A percentile compares a stretch with the other conserved stretches of the same genome.
Evolutionary conservation across 2,888 invertebrate genomes (phyloP).

Genomic region (Hymenopus coronatus): DNA sequence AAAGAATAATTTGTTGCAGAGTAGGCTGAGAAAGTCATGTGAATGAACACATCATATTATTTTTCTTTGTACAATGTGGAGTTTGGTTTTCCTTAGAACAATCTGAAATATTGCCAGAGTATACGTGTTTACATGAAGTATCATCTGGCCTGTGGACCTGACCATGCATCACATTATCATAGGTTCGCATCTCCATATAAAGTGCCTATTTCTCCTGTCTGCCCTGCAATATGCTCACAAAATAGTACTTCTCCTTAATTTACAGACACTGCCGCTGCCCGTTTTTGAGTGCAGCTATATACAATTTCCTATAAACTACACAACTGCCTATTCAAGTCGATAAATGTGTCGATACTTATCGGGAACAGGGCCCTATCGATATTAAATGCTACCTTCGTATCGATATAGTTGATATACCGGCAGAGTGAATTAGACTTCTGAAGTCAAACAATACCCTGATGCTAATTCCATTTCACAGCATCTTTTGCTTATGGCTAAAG

Average conservation of each 20-base stretch:
- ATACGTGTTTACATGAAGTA: not conserved
- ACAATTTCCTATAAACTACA: not conserved
- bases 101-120: not conserved
- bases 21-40: too few relatives aligned
- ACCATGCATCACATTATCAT: not conserved
- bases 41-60: too few relatives aligned
- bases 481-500: too few relatives aligned
- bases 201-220: not conserved
- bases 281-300: not conserved
- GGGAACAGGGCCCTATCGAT: too few relatives aligned
- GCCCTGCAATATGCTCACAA: not conserved
- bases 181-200: not conserved
- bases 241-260: not conserved
- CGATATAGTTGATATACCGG: too few relatives aligned
- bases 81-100: not conserved
- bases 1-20: too few relatives aligned
- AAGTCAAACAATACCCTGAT: too few relatives aligned
- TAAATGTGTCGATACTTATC: too few relatives aligned
- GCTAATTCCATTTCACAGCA: too few relatives aligned
- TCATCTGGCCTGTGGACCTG: not conserved
- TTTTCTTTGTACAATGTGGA: not conserved
- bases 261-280: not conserved
- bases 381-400: too few relatives aligned
- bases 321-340: too few relatives aligned
- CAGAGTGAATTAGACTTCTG: too few relatives aligned